Evolutionary conservation across 2,888 invertebrate species (phyloP).

Genomic region (Julus scanicus): DNA sequence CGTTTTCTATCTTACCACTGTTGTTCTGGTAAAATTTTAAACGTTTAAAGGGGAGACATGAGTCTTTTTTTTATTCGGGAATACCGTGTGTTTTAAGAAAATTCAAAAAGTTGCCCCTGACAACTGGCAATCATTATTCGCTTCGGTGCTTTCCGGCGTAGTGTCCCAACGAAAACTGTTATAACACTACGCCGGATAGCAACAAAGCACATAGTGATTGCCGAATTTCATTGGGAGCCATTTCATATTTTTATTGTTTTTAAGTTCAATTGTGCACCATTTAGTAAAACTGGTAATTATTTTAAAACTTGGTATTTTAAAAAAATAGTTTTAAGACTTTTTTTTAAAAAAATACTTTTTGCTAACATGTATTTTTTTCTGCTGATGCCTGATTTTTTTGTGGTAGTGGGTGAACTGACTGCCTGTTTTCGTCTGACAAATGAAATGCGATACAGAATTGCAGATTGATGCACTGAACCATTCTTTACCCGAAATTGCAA

Average conservation of each 20-base stretch:
- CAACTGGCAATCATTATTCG: neutral
- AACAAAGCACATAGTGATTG: neutral
- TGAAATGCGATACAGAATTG: conserved; percentile 44
- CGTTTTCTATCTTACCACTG: neutral
- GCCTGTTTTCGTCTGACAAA: conserved; percentile 36
- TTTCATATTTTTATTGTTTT: no score
- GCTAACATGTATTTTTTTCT: neutral
- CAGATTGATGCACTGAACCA: conserved; percentile 55
- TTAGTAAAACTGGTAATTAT: no score
- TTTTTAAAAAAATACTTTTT: neutral
- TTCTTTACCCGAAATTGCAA: conserved; percentile 51
- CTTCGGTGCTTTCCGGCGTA: neutral
- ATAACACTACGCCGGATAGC: no score
- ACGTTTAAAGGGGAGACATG: no score
- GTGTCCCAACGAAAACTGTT: no score
- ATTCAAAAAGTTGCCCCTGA: neutral
- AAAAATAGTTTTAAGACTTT: neutral
- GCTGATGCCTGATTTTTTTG: conserved; percentile 7
- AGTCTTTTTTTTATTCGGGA: no score
- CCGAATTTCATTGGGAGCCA: neutral
- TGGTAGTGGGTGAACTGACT: neutral
- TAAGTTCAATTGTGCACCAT: no score
- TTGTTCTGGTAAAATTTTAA: no score
- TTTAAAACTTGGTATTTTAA: neutral
- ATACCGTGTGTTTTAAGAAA: neutral